Evolutionary conservation across 2,888 invertebrate genomes (phyloP).

Genomic region (Caenorhabditis sp.): DNA sequence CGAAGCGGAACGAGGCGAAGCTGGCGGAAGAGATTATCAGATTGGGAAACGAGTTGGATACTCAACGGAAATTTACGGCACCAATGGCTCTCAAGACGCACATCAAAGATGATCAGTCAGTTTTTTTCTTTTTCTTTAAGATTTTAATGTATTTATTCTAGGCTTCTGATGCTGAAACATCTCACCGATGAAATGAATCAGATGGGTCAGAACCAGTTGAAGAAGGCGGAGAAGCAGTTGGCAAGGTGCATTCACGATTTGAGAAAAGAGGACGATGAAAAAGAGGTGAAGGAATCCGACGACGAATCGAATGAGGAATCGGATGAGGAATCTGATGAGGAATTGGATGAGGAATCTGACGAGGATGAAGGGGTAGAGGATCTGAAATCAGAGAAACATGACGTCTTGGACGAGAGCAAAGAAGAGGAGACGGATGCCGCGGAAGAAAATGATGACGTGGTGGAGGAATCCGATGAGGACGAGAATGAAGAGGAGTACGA

Average conservation of each 20-base stretch:
- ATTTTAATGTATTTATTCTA: too few relatives aligned
- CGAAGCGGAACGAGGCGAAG: too few relatives aligned
- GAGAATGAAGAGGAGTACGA: neutral
- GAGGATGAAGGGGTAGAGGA: neutral
- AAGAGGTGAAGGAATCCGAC: neutral
- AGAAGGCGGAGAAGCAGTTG: neutral
- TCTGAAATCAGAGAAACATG: neutral
- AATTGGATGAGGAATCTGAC: slow-evolving; percentile 77
- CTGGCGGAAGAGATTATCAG: too few relatives aligned
- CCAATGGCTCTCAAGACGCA: too few relatives aligned
- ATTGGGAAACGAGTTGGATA: too few relatives aligned
- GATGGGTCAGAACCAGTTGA: neutral
- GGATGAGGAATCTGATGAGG: neutral
- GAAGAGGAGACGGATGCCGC: neutral
- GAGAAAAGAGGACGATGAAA: neutral
- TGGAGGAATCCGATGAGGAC: too few relatives aligned
- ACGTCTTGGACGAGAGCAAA: neutral
- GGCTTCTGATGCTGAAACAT: too few relatives aligned
- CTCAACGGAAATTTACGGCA: too few relatives aligned
- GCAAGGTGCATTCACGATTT: neutral
- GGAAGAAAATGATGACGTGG: too few relatives aligned
- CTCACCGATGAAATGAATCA: too few relatives aligned
- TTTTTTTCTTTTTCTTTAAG: too few relatives aligned
- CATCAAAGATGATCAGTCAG: too few relatives aligned
- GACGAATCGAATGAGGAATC: neutral